phyloP scores from a whole-genome alignment of 2,797 vertebrate species.

The Gallinago nigripennis region DNA sequence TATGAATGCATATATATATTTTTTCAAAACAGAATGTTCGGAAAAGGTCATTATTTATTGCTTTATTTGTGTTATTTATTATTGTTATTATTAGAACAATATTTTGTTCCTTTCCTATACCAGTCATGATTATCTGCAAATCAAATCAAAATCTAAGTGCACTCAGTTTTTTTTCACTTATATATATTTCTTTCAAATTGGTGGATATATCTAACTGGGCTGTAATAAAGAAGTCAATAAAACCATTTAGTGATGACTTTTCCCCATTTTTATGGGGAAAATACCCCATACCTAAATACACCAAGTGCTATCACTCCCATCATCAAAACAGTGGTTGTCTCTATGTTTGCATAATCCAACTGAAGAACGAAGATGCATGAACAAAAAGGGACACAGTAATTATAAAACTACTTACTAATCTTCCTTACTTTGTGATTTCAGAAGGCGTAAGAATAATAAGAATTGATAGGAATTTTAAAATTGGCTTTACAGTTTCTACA shows the following conservation, averaged over 20 bases:
- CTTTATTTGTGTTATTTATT: background rate
- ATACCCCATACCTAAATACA: background rate
- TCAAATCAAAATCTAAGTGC: background rate
- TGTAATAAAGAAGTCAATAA: background rate
- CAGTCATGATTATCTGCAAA: background rate
- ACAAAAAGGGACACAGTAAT: background rate
- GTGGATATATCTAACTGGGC: background rate
- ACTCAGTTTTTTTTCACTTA: background rate
- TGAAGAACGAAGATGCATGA: background rate
- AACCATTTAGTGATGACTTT: background rate
- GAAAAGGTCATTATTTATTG: background rate
- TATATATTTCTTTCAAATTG: background rate
- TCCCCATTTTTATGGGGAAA: background rate
- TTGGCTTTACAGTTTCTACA: background rate
- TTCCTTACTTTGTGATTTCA: background rate
- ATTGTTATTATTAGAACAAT: background rate
- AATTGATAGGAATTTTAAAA: background rate
- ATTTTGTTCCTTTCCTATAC: background rate
- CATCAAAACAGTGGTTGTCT: background rate
- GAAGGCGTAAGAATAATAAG: background rate
- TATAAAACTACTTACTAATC: background rate
- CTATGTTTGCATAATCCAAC: background rate
- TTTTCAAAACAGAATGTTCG: background rate
- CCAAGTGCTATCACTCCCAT: background rate
- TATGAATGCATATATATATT: background rate